Evolutionary conservation across 2,113 vertebrate genomes (phyloP).

Genomic region (Peromyscus polionotus): DNA sequence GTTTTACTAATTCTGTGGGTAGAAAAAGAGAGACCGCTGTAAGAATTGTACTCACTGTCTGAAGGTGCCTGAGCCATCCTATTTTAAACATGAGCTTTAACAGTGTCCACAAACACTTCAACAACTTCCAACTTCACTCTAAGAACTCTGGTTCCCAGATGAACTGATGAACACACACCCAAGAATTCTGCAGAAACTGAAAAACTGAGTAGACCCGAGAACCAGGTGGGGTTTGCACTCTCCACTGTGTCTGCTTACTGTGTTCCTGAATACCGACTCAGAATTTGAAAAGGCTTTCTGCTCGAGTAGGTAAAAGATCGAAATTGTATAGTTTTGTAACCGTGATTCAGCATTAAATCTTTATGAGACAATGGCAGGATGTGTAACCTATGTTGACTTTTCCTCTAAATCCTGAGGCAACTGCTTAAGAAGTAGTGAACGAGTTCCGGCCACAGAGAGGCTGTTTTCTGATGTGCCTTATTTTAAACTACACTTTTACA

Average conservation of each 20-base stretch:
- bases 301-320: not conserved
- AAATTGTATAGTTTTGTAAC: not conserved
- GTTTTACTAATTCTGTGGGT: conserved; percentile 17
- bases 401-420: not conserved
- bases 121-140: not conserved
- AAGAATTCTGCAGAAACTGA: not conserved
- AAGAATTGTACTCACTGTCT: not conserved
- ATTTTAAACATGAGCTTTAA: conserved; percentile 7
- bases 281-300: not conserved
- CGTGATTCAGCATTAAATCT: not conserved
- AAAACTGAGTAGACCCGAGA: not conserved
- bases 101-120: not conserved
- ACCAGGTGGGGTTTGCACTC: not conserved
- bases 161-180: not conserved
- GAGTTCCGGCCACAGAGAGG: not conserved
- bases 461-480: not conserved
- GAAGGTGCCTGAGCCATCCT: not conserved
- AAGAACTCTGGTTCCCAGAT: not conserved
- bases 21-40: conserved; percentile 6
- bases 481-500: not conserved
- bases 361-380: not conserved
- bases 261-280: not conserved
- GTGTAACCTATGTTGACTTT: not conserved
- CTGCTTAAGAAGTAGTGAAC: not conserved
- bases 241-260: not conserved